Percentiles rank a stretch among this genome's conserved stretches.
These are phyloP conservation scores for Drosophila rufa DNA, from an alignment of 1,140 invertebrate species.

Conservation along the genomic window DNA sequence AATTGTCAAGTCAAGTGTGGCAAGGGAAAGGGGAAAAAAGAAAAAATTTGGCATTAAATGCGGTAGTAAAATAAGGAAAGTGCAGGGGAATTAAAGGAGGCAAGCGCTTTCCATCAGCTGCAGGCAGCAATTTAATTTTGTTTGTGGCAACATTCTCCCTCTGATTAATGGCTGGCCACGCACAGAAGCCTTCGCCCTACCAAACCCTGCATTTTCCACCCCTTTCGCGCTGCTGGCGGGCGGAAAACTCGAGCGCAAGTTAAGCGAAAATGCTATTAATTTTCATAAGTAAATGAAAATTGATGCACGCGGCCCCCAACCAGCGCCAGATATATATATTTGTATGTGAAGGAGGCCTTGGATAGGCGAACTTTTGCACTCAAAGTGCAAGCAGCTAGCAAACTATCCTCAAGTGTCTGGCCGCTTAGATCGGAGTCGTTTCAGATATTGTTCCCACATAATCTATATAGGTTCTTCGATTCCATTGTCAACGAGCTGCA, in stretches of 20 bases:
- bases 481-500: conserved; percentile 34
- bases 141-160: conserved; percentile 42
- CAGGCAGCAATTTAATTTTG: conserved; percentile 53
- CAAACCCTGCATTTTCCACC: background rate
- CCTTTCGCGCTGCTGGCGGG: conserved; percentile 26
- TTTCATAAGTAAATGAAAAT: conserved; percentile 70
- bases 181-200: conserved; percentile 22
- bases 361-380: conserved; percentile 25
- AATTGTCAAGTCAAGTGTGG: conserved; percentile 47
- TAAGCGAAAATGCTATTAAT: conserved; percentile 66
- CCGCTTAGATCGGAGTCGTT: conserved; percentile 40
- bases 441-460: conserved; percentile 29
- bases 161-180: conserved; percentile 48
- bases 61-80: conserved; percentile 34
- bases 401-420: conserved; percentile 28
- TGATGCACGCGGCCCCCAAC: conserved; percentile 35
- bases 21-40: background rate
- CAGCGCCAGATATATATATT: background rate
- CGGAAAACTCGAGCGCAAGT: conserved; percentile 47
- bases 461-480: conserved; percentile 34
- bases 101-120: conserved; percentile 34
- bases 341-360: conserved; percentile 16
- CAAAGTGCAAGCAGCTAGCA: conserved; percentile 13
- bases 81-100: background rate
- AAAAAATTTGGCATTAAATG: background rate